Conservation (phyloP, 2,888 invertebrate genomes). For the Andrena marginata region DNA sequence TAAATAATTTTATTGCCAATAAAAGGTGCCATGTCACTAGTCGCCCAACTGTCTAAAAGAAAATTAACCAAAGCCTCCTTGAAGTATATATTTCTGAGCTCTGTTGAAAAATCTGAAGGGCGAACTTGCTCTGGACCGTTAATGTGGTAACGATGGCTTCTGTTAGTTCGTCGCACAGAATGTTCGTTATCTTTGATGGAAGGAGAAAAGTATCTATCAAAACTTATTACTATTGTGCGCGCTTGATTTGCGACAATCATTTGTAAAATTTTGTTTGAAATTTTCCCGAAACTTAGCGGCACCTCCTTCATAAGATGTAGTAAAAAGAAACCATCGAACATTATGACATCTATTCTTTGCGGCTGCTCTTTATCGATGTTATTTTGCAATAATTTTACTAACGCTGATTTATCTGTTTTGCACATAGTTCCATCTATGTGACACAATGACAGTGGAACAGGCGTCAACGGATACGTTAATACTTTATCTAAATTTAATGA, state of each 20-base stretch:
- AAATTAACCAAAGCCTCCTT: not conserved
- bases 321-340: conserved; percentile 1
- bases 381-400: not conserved
- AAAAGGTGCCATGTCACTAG: not conserved
- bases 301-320: not conserved
- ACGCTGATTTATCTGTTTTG: not conserved
- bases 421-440: conserved; percentile 4
- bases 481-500: not conserved
- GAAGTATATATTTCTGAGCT: not conserved
- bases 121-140: not conserved
- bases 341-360: not conserved
- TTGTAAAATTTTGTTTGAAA: not conserved
- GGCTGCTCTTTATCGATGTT: not conserved
- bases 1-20: not conserved
- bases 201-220: conserved; percentile 3
- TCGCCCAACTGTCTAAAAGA: not conserved
- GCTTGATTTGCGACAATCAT: not conserved
- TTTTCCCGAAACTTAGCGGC: not conserved
- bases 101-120: not conserved
- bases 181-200: not conserved
- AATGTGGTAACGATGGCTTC: not conserved
- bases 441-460: not conserved
- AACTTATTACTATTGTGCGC: not conserved
- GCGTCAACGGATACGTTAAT: not conserved
- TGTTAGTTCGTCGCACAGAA: not conserved